phyloP scores from a whole-genome alignment of 2,888 invertebrate species.

The Gymnocheta viridis region DNA sequence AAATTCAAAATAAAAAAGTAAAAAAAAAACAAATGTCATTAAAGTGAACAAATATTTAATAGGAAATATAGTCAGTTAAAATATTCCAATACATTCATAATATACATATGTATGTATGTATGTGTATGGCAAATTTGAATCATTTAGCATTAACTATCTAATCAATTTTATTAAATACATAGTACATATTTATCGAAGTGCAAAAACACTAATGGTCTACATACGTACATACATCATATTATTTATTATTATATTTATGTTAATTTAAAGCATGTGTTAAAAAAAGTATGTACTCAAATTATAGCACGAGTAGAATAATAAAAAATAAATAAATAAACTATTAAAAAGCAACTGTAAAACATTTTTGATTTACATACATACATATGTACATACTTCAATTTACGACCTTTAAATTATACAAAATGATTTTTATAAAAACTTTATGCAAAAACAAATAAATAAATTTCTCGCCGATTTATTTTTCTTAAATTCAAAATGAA shows the following conservation, averaged over 20 bases:
- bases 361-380: constrained; percentile 24
- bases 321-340: constrained; percentile 22
- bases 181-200: constrained; percentile 16
- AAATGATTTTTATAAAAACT: background rate
- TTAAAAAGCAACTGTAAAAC: constrained; percentile 1
- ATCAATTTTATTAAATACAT: constrained; percentile 40
- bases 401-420: constrained; percentile 1
- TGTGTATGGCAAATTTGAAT: background rate
- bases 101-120: too few relatives aligned
- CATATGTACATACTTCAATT: too few relatives aligned
- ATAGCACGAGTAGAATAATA: background rate
- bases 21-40: background rate
- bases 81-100: background rate
- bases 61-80: background rate
- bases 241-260: constrained; percentile 26
- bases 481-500: background rate
- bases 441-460: background rate
- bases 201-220: background rate
- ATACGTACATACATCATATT: too few relatives aligned
- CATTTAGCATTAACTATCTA: constrained; percentile 53
- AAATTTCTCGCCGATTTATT: background rate
- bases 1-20: too few relatives aligned
- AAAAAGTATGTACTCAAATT: constrained; percentile 1
- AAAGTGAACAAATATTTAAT: background rate
- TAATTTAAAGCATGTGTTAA: constrained; percentile 58